These are phyloP conservation scores for Drosophila ercepeae DNA, from an alignment of 1,140 invertebrate genomes.

Conservation along the genomic window DNA sequence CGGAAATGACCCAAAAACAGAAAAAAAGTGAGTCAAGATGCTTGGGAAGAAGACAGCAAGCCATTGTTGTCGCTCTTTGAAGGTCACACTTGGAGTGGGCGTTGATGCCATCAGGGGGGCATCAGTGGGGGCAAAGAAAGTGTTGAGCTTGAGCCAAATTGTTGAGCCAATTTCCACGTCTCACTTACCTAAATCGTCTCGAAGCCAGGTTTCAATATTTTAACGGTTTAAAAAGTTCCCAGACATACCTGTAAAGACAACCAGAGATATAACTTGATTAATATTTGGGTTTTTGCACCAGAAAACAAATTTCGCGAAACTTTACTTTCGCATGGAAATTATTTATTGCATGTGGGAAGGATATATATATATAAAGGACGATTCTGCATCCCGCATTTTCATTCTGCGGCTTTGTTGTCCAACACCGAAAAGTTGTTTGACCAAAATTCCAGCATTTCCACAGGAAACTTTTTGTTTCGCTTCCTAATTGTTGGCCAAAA, in stretches of 20 bases:
- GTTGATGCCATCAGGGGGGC: slow-evolving; percentile 10
- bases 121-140: slow-evolving; percentile 42
- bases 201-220: slow-evolving; percentile 12
- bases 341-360: slow-evolving; percentile 33
- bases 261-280: slow-evolving; percentile 13
- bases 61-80: slow-evolving; percentile 53
- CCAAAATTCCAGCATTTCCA: slow-evolving; percentile 11
- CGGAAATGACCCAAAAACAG: slow-evolving; percentile 55
- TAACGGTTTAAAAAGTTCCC: slow-evolving; percentile 23
- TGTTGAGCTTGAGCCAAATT: slow-evolving; percentile 63
- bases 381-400: slow-evolving; percentile 14
- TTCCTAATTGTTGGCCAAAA: background rate
- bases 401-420: slow-evolving; percentile 8
- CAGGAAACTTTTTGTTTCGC: background rate
- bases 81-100: slow-evolving; percentile 33
- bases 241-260: slow-evolving; percentile 54
- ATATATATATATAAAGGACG: background rate
- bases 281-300: slow-evolving; percentile 37
- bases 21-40: background rate
- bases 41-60: slow-evolving; percentile 32
- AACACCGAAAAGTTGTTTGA: slow-evolving; percentile 12
- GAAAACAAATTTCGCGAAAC: slow-evolving; percentile 10
- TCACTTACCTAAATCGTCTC: slow-evolving; percentile 43
- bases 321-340: slow-evolving; percentile 36
- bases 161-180: slow-evolving; percentile 61